Base-by-base conservation (phyloP, 1,140 invertebrate genomes). In the Sarcophaga bullata region DNA sequence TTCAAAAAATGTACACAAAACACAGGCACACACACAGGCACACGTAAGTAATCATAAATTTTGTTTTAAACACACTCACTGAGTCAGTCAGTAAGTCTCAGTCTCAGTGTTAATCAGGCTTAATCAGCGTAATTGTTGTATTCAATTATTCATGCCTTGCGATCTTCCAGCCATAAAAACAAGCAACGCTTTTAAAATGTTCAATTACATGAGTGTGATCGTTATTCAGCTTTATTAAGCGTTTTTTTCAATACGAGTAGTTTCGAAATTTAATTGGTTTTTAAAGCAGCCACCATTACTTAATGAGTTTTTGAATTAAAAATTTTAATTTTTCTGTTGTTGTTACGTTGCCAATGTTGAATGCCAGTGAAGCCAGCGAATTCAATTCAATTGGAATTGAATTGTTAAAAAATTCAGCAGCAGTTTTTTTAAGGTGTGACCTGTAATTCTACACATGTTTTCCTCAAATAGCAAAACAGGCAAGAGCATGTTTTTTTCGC, bases 271-370 rank as follows among this genome's bases (percentile, higher is more conserved):
- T 68, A 68, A 68, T 68, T 68, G 62, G 17, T 25, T 68, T 68
- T 68, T 19, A 68, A 68, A 68, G 62, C 62, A 25, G 62, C 62
- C 62, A 68, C 62, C 62, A 68, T 68, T 68, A 68, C 62, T 25
- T 68, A 68, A 68, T 68, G 62, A 68, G 62, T 68, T 68, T 68
- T 68, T 17, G n/a, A 37, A 37, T 37, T 37, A 37, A 37, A 37
- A 37, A 37, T 37, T 37, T 37, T 37, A 37, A 37, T 37, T 37
- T 37, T 37, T 37, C 25, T 37, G 25, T 37, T 37, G 25, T 4
- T 37, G 25, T 37, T 37, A 37, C 25, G 25, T 37, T 37, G 25
- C 25, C 25, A 37, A 4, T 37, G 25, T 37, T 68, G 17, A 68
- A 68, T 68, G 17, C 8, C 52, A 58, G 8, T 58, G 17, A 68